Evolutionary conservation across 2,888 invertebrate species (phyloP), one percentile per base, ranked within the genome.

Genomic region (Pristionchus fissidentatus): DNA sequence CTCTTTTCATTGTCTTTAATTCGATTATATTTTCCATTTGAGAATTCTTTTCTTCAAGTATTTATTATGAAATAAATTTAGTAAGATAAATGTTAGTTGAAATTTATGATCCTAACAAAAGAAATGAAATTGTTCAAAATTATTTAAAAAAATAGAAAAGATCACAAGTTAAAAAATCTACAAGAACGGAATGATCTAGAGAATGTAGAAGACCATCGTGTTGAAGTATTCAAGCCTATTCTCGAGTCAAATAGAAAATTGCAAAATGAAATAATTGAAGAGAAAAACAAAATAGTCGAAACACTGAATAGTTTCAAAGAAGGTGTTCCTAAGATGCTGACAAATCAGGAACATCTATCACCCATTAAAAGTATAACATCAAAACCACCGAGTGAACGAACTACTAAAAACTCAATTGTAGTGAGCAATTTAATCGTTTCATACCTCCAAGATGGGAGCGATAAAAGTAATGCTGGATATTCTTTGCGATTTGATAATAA

Each of bases 181-280:
- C 66, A 87, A 84, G 85, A 87, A 49, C 57, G 85, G 3, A 73
- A n/a, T 22, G 70, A 86, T 46, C 52, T 86, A 60, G 85, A 88
- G 82, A 81, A 87, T 26, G 83, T 87, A 83, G 87, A 88, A 87
- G 86, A 87, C 73, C 83, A 88, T 80, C 75, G 88, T n/a, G 79
- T 85, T 73, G 87, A 87, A 85, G 84, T 87, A 77, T 87, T 87
- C 77, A 87, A 87, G 86, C 87, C 87, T 29, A 87, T 87, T 38
- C 52, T 87, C 82, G 87, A 87, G 84, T 87, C 87, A 3, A 87
- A 87, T 83, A 86, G 86, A 57, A 87, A 86, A 85, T 57, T 87
- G 3, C 87, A 87, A 81, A 84, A 88, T 73, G 87, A 88, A 85
- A 86, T 87, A 19, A 88, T 87, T 84, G 87, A 88, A 84, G 88